Conservation (phyloP, 2,113 vertebrate genomes). For the Erythrocercus mccallii region DNA sequence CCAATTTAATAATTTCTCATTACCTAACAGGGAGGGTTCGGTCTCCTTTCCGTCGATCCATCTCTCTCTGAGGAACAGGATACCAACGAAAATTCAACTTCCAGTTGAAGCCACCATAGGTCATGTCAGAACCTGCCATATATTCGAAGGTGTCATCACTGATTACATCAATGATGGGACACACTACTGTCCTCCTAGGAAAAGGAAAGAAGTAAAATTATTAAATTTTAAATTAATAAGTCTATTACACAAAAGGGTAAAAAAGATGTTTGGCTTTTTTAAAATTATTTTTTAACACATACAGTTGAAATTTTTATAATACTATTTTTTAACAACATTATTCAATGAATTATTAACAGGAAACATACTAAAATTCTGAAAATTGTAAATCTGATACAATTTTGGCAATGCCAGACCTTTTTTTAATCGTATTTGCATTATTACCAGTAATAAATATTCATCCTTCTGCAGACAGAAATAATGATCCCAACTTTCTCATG, state of each 20-base stretch:
- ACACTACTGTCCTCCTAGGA: conserved; percentile 91
- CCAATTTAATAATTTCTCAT: not conserved
- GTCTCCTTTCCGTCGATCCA: conserved; percentile 98
- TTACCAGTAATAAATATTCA: not conserved
- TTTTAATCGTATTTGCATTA: not conserved
- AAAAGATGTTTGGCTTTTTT: not conserved
- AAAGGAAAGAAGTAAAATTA: not conserved
- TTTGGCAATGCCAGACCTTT: not conserved
- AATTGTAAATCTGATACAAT: not conserved
- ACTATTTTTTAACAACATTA: not conserved
- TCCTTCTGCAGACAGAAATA: not conserved
- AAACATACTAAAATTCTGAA: not conserved
- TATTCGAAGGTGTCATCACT: conserved; percentile 98
- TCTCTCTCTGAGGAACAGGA: conserved; percentile 97
- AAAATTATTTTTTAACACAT: not conserved
- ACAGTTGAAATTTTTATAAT: not conserved
- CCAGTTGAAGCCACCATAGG: conserved; percentile 98
- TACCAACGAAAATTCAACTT: conserved; percentile 99
- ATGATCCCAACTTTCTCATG: not conserved
- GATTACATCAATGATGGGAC: conserved; percentile 98
- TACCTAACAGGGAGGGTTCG: conserved; percentile 94
- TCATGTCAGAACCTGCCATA: conserved; percentile 99
- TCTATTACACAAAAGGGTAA: not conserved
- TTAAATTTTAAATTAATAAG: not conserved
- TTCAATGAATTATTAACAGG: not conserved